Evolutionary conservation across 2,888 invertebrate species (phyloP), one percentile per base, ranked within the genome.

Genomic region (Augiades crinisus): DNA sequence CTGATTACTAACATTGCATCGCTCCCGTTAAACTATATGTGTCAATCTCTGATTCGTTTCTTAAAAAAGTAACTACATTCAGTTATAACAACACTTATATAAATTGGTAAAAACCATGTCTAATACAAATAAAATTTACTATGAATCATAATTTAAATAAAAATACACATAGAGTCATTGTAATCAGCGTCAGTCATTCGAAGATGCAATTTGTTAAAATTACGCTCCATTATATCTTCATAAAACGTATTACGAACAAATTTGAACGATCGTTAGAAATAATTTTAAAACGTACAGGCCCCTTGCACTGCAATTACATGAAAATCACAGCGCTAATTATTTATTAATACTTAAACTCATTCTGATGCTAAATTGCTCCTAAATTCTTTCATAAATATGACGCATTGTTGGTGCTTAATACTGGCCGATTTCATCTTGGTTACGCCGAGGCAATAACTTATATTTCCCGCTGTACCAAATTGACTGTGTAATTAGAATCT

Each of bases 401-500:
- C 57, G 68, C 68, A 70, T 84, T 86, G 82, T 82, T 63, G 65
- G 53, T 62, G 56, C 65, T 74, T 71, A 69, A 78, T 79, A 68
- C 82, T 78, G 81, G 78, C 73, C 70, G 84, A 85, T 82, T 83
- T 78, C 72, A 78, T 77, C 77, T 79, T 70, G 78, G 85, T 81
- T 79, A 78, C 74, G 78, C 72, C 59, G 57, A 62, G 72, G 84
- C 77, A 78, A 85, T 88, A 85, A 88, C 70, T 87, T 82, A 87
- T 72, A 76, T 78, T 78, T 75, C 78, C 68, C 78, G 76, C 80
- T 81, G 79, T 75, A 76, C 78, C 81, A 88, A 88, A 88, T 88
- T 87, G 87, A 87, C 72, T 87, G 87, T 86, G 81, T 88, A 87
- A 88, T 88, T 86, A 84, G 76, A 80, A 80, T 75, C 78, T 79